Base-by-base conservation (phyloP, 2,113 vertebrate species). In the Cheilinus undulatus region DNA sequence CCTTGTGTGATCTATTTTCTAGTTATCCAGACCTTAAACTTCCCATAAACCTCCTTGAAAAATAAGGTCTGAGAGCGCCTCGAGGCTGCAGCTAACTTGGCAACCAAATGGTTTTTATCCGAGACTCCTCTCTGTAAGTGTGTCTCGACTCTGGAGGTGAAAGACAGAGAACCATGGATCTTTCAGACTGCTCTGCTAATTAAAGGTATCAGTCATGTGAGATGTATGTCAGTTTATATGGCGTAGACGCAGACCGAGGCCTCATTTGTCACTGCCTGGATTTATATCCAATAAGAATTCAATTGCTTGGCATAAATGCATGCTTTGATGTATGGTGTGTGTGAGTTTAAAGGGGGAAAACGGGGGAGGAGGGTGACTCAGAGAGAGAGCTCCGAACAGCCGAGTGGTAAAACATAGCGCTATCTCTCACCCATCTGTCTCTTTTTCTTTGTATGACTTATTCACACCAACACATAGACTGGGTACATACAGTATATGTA, bases 241-340 rank as follows among this genome's bases (percentile, higher is more conserved):
- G 84, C 57, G 3, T 52, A 60, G 76, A 80, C 20, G 34, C 28
- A 42, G 59, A 58, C 78, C 20, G 66, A 63, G 58, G 34, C 61
- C 76, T 89, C 87, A 88, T 92, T 90, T 89, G 78, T 92, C 88
- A 90, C 59, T 30, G 75, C 61, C 28, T 13, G 50, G 84, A 88
- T 90, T 88, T 86, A 91, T 92, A 80, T 80, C 84, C 91, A 92
- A 92, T 89, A 87, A 87, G 76, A 89, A 92, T 91, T 86, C 82
- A 91, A 88, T 91, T 91, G 90, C 82, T 84, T 86, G 86, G 73
- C 88, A 90, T 89, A 87, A 89, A 91, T 86, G 80, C 69, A 78
- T 49, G 58, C 73, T 79, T 77, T 91, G 90, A 90, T 91, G 70
- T 83, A 89, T 84, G 57, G 64, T 42, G 48, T 64, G 51, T 63